Evolutionary conservation across 2,113 vertebrate genomes (phyloP).

Genomic region (Dicaeum eximium): DNA sequence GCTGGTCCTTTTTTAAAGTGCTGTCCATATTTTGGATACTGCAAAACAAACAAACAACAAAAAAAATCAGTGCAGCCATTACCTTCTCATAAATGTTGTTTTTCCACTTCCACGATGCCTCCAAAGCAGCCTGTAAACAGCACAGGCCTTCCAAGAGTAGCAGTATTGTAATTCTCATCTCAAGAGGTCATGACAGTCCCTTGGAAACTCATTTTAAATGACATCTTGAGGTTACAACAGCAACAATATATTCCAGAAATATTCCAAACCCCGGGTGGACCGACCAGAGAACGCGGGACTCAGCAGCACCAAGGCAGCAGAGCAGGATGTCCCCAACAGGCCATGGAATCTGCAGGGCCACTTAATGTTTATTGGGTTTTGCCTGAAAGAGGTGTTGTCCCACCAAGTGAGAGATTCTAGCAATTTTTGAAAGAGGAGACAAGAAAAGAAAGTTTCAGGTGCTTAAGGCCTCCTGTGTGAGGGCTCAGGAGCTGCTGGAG

Average conservation of each 20-base stretch:
- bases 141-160: background rate
- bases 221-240: background rate
- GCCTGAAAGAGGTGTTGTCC: background rate
- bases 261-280: background rate
- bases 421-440: background rate
- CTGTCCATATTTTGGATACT: background rate
- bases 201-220: conserved; percentile 19
- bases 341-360: background rate
- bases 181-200: background rate
- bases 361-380: background rate
- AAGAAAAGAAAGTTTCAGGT: background rate
- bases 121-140: background rate
- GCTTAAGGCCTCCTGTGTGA: background rate
- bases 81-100: background rate
- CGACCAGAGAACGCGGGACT: rapidly evolving
- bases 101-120: background rate
- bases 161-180: background rate
- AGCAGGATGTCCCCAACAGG: background rate
- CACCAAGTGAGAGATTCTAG: background rate
- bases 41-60: background rate
- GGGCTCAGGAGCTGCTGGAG: background rate
- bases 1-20: background rate
- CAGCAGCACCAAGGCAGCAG: background rate
- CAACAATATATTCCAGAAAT: conserved; percentile 3
- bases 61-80: background rate